Conservation (phyloP, 2,888 invertebrate species). For the Strigamia transsilvanica region DNA sequence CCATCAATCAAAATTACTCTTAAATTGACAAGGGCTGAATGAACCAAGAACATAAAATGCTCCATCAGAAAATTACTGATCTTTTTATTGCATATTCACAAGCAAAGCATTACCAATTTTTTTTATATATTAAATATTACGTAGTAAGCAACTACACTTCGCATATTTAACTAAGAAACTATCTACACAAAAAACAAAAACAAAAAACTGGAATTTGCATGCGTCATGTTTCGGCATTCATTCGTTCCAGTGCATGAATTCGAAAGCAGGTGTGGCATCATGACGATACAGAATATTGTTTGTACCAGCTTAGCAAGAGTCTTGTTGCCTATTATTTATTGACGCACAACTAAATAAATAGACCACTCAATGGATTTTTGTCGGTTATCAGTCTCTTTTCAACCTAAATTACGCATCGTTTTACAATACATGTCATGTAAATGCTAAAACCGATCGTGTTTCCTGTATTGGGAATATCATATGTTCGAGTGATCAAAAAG, state of each 20-base stretch:
- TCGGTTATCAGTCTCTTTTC: conserved; percentile 4
- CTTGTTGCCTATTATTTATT: conserved; percentile 8
- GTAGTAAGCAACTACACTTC: neutral
- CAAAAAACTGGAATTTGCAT: conserved; percentile 2
- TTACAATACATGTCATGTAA: neutral
- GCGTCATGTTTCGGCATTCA: conserved; percentile 46
- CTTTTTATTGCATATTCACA: neutral
- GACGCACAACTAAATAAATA: neutral
- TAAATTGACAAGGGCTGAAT: neutral
- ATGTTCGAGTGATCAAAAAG: neutral
- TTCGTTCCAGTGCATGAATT: conserved; percentile 43
- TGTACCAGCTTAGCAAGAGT: neutral
- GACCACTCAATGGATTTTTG: neutral
- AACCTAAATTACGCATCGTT: neutral
- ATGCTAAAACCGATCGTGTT: neutral
- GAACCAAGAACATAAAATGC: neutral
- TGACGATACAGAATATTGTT: conserved; percentile 13
- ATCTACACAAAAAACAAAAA: neutral
- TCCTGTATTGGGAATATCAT: neutral
- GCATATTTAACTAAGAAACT: neutral
- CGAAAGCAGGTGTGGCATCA: conserved; percentile 30
- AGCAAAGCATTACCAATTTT: neutral
- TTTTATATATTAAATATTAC: neutral
- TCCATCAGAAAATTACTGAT: neutral
- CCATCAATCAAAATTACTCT: conserved; percentile 11